Evolutionary conservation across 2,797 vertebrate genomes (phyloP).

Genomic region (Sebastes reedi): DNA sequence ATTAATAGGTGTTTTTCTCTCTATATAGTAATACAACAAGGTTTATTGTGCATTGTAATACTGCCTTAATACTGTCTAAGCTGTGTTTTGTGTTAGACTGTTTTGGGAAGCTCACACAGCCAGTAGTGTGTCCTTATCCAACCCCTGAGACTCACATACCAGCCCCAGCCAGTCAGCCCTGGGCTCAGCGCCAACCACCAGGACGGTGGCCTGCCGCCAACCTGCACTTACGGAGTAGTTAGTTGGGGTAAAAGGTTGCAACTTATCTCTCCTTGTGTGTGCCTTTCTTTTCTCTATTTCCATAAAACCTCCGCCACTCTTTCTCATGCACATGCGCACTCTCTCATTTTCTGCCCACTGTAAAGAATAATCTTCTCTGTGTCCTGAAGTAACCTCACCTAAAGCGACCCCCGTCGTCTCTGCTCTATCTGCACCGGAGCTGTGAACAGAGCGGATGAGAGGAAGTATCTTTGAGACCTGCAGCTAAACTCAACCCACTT

Average conservation of each 20-base stretch:
- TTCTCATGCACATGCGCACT: neutral
- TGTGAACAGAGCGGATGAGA: neutral
- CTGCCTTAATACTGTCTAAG: neutral
- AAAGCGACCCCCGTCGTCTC: neutral
- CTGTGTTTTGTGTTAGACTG: neutral
- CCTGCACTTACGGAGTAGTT: neutral
- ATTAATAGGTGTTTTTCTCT: neutral
- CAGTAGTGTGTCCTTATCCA: conserved; percentile 37
- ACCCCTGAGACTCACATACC: conserved; percentile 23
- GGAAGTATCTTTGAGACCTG: neutral
- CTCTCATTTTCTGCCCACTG: neutral
- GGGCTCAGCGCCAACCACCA: conserved; percentile 3
- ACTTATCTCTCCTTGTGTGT: neutral
- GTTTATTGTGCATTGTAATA: neutral
- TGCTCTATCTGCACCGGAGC: neutral
- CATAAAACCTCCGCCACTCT: neutral
- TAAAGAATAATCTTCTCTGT: neutral
- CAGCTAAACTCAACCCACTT: conserved; percentile 5
- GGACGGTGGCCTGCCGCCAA: neutral
- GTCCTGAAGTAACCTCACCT: conserved; percentile 16
- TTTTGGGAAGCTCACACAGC: neutral
- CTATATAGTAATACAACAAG: neutral
- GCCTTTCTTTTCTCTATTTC: neutral
- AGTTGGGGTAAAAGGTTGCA: neutral
- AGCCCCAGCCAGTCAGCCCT: neutral